A percentile compares a stretch with the other conserved stretches of the same genome.
phyloP scores from a whole-genome alignment of 2,113 vertebrate genomes.

The Sakesphorus luctuosus region DNA sequence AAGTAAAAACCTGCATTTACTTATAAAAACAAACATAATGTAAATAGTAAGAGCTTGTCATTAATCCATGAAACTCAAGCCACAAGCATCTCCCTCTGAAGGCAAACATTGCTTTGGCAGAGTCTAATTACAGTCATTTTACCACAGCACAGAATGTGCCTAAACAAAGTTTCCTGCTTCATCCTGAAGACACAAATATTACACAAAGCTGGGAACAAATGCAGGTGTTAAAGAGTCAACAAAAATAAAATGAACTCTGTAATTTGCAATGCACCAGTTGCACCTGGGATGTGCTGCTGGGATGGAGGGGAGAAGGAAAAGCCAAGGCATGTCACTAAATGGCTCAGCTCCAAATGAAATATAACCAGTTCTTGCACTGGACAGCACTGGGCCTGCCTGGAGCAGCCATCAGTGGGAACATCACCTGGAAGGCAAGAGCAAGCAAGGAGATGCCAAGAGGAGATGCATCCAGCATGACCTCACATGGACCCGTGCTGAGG shows the following conservation, averaged over 20 bases:
- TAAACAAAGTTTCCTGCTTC: background rate
- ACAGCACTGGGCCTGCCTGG: background rate
- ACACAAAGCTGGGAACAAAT: background rate
- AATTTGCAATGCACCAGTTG: background rate
- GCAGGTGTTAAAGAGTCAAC: background rate
- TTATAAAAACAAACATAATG: background rate
- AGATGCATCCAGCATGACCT: background rate
- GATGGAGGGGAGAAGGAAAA: background rate
- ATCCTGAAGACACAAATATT: background rate
- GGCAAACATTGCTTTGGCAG: background rate
- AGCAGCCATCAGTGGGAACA: background rate
- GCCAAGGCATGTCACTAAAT: background rate
- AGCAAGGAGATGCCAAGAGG: background rate
- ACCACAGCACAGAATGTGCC: background rate
- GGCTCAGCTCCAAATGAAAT: background rate
- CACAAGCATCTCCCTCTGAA: background rate
- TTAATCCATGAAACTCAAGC: background rate
- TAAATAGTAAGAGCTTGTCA: background rate
- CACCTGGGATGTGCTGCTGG: background rate
- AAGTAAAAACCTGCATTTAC: background rate
- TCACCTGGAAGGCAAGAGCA: background rate
- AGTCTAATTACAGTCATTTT: background rate
- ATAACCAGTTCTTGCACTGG: background rate
- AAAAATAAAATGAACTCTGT: background rate
- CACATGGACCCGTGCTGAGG: background rate